A percentile compares a stretch with the other conserved stretches of the same genome.
Evolutionary conservation across 1,140 invertebrate genomes (phyloP).

Genomic region (Drosophila obscura): DNA sequence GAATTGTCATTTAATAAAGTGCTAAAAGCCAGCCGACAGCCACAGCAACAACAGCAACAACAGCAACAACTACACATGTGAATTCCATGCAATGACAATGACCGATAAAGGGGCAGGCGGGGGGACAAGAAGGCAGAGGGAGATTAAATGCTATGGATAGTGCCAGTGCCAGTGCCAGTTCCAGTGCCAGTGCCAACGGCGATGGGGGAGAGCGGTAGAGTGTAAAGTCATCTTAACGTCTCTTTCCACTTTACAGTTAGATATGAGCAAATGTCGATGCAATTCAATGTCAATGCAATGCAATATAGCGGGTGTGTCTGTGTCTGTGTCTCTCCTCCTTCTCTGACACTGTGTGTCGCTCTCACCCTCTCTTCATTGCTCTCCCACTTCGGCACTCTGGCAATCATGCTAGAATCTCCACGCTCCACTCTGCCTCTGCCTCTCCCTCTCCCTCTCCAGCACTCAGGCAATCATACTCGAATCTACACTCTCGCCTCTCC

Average conservation of each 20-base stretch:
- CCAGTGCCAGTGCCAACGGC: too few species aligned
- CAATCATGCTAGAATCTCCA: slow-evolving; percentile 24
- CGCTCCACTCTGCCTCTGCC: not conserved
- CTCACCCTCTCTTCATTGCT: not conserved
- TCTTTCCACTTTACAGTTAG: slow-evolving; percentile 48
- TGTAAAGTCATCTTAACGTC: slow-evolving; percentile 35
- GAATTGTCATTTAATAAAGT: slow-evolving; percentile 52
- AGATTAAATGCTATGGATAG: slow-evolving; percentile 2
- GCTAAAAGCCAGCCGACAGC: slow-evolving; percentile 23
- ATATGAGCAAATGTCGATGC: slow-evolving; percentile 31
- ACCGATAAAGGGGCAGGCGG: slow-evolving; percentile 8
- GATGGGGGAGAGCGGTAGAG: not conserved
- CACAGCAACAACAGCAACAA: not conserved
- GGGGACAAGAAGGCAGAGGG: not conserved
- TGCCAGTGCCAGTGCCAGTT: not conserved
- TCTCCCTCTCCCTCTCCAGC: not conserved
- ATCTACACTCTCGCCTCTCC: slow-evolving; percentile 1
- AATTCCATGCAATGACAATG: slow-evolving; percentile 26
- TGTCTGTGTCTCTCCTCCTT: not conserved
- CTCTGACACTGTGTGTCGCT: not conserved
- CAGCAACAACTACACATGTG: slow-evolving; percentile 16
- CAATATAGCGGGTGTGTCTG: slow-evolving; percentile 15
- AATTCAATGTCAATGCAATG: slow-evolving; percentile 59
- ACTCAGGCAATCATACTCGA: slow-evolving; percentile 34
- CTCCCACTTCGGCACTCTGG: slow-evolving; percentile 14